Base-by-base conservation (phyloP, 2,113 vertebrate species). In the Syngnathus scovelli region DNA sequence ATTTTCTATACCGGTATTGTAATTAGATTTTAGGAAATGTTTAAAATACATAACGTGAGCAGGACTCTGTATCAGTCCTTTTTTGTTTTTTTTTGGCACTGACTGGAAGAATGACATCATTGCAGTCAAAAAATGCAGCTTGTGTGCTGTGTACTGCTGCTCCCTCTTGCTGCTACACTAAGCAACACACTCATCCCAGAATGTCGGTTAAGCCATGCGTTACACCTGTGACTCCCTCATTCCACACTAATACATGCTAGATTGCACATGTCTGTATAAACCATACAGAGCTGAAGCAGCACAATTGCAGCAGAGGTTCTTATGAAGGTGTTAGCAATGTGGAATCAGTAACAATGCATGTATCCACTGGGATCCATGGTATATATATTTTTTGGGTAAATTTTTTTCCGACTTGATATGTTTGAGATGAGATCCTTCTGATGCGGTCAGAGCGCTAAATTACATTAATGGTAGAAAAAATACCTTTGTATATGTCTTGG, bases 31-130 rank as follows among this genome's bases (percentile, higher is more conserved):
- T 27, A 55, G 21, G 21, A 27, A 27, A 55, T 27, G 13, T 58
- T 36, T 36, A 33, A 36, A 27, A 58, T 16, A 5, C 15, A 16
- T 15, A 8, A 23, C 60, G 23, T 21, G 21, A 62, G 39, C 38
- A 61, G 59, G 59, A 39, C 9, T 11, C 37, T 27, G 11, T 44
- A 39, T 61, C 37, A 44, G n/a, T 23, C 60, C 19, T 51, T 21
- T 8, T n/a, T 61, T 38, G n/a, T n/a, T 39, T 38, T 11, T n/a
- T 21, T 43, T 62, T 43, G 11, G 19, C 13, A 41, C 9, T 62
- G 38, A 43, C 60, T 62, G 39, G 41, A 62, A 62, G 39, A 62
- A 62, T 62, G 60, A 62, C 60, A 23, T 62, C 60, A 62, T 23
- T 62, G 60, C 60, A 62, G 39, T 43, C 60, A 62, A 44, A 62